These are phyloP conservation scores for Epicampocera succincta DNA, from an alignment of 2,888 invertebrate genomes.

Conservation along the genomic window DNA sequence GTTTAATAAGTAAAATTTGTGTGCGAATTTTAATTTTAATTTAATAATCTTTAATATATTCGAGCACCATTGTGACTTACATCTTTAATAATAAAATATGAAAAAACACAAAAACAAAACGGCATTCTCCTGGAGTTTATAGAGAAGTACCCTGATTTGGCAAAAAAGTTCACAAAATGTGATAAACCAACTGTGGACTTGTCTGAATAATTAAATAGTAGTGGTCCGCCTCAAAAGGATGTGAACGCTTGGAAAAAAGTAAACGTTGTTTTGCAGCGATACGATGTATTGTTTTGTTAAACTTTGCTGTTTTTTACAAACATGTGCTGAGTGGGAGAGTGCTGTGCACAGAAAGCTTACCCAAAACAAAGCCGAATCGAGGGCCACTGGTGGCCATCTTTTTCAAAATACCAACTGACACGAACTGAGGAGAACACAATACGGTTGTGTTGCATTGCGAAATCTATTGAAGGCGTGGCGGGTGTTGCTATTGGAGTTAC, in stretches of 20 bases:
- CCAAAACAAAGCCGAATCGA: no score
- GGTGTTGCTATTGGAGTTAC: slow-evolving; percentile 13
- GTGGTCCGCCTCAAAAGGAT: neutral
- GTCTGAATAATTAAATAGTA: neutral
- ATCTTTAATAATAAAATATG: slow-evolving; percentile 1
- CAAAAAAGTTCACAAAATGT: neutral
- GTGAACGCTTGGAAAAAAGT: slow-evolving; percentile 2
- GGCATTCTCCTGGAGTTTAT: no score
- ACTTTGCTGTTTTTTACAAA: no score
- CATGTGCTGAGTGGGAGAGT: slow-evolving; percentile 17
- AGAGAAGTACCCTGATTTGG: no score
- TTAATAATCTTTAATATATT: neutral
- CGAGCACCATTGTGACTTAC: no score
- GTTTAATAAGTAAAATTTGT: no score
- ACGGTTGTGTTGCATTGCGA: slow-evolving; percentile 15
- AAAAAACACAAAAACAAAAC: slow-evolving; percentile 20
- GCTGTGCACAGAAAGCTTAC: neutral
- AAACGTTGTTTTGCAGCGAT: neutral
- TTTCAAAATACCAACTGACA: no score
- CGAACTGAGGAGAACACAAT: slow-evolving; percentile 2
- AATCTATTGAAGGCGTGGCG: slow-evolving; percentile 7
- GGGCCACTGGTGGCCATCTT: no score
- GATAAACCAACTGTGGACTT: slow-evolving; percentile 1
- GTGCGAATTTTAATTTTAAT: neutral
- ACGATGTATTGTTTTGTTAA: neutral